Conservation (phyloP, 2,797 vertebrate species). For the Eleutherodactylus coqui region DNA sequence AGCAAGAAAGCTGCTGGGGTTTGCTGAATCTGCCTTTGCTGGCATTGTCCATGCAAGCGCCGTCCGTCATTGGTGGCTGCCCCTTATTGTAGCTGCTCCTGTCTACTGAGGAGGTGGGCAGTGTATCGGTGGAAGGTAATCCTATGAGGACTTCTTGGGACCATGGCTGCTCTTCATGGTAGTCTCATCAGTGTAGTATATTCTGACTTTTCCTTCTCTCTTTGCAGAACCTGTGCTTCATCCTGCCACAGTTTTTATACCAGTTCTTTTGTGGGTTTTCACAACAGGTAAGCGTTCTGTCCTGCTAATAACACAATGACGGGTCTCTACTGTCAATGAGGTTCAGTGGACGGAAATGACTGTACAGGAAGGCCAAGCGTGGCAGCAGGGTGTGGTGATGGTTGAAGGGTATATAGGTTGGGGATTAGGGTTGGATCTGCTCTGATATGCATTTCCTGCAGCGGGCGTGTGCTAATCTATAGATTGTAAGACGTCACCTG, state of each 20-base stretch:
- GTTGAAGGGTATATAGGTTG: neutral
- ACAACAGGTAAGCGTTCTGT: slow-evolving; percentile 87
- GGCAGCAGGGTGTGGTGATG: neutral
- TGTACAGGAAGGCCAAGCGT: neutral
- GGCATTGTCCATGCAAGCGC: neutral
- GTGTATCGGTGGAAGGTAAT: too few relatives aligned
- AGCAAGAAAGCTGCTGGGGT: neutral
- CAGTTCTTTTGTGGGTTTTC: slow-evolving; percentile 99
- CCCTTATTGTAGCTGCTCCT: too few relatives aligned
- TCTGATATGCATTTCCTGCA: neutral
- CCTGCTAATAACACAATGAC: neutral
- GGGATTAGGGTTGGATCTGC: neutral
- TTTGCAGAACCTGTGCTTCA: slow-evolving; percentile 96
- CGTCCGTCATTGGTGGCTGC: neutral
- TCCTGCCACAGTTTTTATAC: slow-evolving; percentile 98
- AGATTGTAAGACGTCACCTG: neutral
- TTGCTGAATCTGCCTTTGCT: neutral
- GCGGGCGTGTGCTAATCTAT: neutral
- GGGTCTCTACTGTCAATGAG: neutral
- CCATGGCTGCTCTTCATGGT: too few relatives aligned
- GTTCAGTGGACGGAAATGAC: neutral
- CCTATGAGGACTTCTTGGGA: too few relatives aligned
- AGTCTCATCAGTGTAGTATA: neutral
- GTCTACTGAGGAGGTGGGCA: too few relatives aligned
- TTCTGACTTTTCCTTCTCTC: slow-evolving; percentile 26